Evolutionary conservation across 37 sponge, comb jelly and placozoan species (phyloP).

Genomic region (Aplysina aerophoba): DNA sequence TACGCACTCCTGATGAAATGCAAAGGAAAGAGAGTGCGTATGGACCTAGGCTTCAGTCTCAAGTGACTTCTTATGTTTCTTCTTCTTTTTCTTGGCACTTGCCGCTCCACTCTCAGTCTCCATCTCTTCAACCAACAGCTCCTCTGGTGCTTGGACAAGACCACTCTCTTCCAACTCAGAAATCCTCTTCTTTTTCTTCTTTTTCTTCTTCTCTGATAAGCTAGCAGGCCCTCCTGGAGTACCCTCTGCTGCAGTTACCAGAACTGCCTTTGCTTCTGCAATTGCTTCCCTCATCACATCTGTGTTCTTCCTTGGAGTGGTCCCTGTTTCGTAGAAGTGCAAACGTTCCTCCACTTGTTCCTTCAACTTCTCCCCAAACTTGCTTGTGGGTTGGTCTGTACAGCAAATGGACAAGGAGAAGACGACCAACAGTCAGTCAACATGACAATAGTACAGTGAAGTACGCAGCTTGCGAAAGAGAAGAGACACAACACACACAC

Average conservation of each 20-base stretch:
- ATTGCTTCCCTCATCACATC: slow-evolving; percentile 97
- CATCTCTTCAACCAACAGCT: slow-evolving; percentile 2
- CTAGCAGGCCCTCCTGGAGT: background rate
- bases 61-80: slow-evolving; percentile 26
- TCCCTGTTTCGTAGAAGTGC: slow-evolving; percentile 93
- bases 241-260: background rate
- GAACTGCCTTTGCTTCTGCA: slow-evolving; percentile 49
- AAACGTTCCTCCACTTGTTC: slow-evolving; percentile 97
- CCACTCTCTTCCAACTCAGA: slow-evolving; percentile 18
- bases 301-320: slow-evolving; percentile 85
- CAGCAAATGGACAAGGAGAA: background rate
- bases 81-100: slow-evolving; percentile 41
- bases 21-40: too few species aligned
- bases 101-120: background rate
- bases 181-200: slow-evolving; percentile 49
- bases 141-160: background rate
- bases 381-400: slow-evolving; percentile 77
- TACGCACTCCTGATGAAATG: too few species aligned
- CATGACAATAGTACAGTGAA: background rate
- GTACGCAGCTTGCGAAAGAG: background rate
- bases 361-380: slow-evolving; percentile 92
- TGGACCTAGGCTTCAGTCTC: background rate
- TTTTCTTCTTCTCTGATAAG: slow-evolving; percentile 38
- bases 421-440: background rate
- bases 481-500: too few species aligned